phyloP scores from a whole-genome alignment of 2,888 invertebrate species.

The Lepidocyrtoides sp. region DNA sequence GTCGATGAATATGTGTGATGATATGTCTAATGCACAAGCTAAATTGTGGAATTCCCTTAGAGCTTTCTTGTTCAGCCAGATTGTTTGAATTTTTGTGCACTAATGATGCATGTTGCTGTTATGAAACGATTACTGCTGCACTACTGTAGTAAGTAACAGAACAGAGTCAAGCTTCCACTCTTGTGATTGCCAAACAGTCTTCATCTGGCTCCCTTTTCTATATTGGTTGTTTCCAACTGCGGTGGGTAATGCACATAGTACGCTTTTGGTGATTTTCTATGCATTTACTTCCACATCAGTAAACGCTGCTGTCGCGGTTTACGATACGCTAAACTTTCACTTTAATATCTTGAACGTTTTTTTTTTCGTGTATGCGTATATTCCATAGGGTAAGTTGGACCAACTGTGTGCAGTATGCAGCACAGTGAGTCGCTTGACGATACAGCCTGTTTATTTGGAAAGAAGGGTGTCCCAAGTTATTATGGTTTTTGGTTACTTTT shows the following conservation, averaged over 20 bases:
- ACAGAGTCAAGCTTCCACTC: neutral
- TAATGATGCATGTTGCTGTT: slow-evolving; percentile 27
- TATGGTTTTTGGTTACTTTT: neutral
- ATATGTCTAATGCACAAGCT: neutral
- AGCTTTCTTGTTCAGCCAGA: neutral
- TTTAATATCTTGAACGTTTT: neutral
- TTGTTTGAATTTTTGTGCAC: slow-evolving; percentile 1
- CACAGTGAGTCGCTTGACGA: neutral
- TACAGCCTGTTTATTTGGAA: neutral
- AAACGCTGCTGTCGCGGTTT: neutral
- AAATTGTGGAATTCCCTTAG: no score
- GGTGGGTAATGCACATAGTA: neutral
- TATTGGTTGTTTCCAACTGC: no score
- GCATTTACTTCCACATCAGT: slow-evolving; percentile 18
- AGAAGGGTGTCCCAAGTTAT: neutral
- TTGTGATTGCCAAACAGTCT: neutral
- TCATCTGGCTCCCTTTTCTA: neutral
- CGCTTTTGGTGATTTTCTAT: slow-evolving; percentile 9
- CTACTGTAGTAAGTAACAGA: no score
- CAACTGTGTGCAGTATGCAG: neutral
- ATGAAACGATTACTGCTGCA: neutral
- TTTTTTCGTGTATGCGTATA: neutral
- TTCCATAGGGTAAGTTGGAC: neutral
- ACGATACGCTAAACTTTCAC: slow-evolving; percentile 22
- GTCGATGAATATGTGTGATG: neutral